These are phyloP conservation scores for Sciaenops ocellatus DNA, from an alignment of 2,797 vertebrate species.

Conservation along the genomic window DNA sequence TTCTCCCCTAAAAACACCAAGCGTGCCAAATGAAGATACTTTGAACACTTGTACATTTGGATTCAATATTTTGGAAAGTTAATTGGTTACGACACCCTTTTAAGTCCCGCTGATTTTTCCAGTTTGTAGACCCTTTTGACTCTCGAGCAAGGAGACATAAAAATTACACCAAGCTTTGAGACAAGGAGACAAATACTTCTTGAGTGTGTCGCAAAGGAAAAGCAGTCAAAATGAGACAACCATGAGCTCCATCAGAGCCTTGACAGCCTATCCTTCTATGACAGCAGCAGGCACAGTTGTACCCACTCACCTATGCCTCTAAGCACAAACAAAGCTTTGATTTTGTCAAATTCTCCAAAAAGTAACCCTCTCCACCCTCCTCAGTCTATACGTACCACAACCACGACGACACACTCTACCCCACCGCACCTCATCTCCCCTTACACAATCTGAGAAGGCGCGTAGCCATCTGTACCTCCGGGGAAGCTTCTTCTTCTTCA, in stretches of 20 bases:
- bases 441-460: slow-evolving; percentile 72
- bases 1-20: slow-evolving; percentile 1
- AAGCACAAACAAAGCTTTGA: slow-evolving; percentile 79
- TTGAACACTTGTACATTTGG: slow-evolving; percentile 33
- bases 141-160: slow-evolving; percentile 25
- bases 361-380: slow-evolving; percentile 1
- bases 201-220: slow-evolving; percentile 58
- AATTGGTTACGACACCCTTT: slow-evolving; percentile 59
- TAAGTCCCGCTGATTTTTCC: slow-evolving; percentile 44
- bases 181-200: slow-evolving; percentile 54
- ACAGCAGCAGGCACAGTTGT: slow-evolving; percentile 72
- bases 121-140: slow-evolving; percentile 49
- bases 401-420: slow-evolving; percentile 56
- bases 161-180: slow-evolving; percentile 49
- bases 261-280: slow-evolving; percentile 68
- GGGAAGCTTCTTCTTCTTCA: slow-evolving; percentile 76
- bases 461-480: slow-evolving; percentile 77
- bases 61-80: slow-evolving; percentile 37
- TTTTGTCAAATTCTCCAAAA: slow-evolving; percentile 67
- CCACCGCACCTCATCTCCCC: slow-evolving; percentile 58
- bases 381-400: slow-evolving; percentile 18
- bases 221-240: slow-evolving; percentile 74
- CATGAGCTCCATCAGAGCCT: slow-evolving; percentile 62
- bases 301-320: slow-evolving; percentile 79
- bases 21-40: slow-evolving; percentile 26